Conservation (phyloP, 2,797 vertebrate genomes). For the Arnoldichthys spilopterus region DNA sequence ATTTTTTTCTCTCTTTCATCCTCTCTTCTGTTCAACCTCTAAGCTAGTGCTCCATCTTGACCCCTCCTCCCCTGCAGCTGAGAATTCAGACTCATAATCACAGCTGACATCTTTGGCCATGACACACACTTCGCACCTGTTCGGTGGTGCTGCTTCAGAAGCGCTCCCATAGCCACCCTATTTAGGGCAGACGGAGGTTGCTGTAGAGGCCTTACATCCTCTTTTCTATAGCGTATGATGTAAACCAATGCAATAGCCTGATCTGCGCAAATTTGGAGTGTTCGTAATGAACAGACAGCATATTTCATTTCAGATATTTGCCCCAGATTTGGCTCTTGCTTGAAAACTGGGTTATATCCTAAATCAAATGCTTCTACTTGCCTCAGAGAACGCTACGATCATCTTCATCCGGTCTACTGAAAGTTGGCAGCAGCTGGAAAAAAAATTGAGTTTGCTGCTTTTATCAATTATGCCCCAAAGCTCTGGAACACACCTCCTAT, state of each 20-base stretch:
- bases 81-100: constrained; percentile 41
- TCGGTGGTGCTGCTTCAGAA: constrained; percentile 21
- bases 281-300: not conserved
- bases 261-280: constrained; percentile 5
- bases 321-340: constrained; percentile 5
- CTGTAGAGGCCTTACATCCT: not conserved
- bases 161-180: constrained; percentile 12
- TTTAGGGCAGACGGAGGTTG: not conserved
- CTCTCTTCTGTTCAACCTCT: constrained; percentile 13
- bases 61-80: constrained; percentile 15
- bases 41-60: constrained; percentile 29
- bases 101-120: constrained; percentile 19
- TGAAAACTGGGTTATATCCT: constrained; percentile 14
- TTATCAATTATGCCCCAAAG: too few relatives aligned
- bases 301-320: constrained; percentile 24
- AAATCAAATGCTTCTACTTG: not conserved
- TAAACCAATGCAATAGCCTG: constrained; percentile 48
- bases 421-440: too few relatives aligned
- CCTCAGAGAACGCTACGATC: too few relatives aligned
- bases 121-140: constrained; percentile 28
- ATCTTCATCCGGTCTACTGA: too few relatives aligned
- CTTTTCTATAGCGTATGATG: constrained; percentile 42
- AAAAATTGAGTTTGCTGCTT: too few relatives aligned
- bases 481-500: too few relatives aligned
- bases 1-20: not conserved